These are phyloP conservation scores for Meghimatium bilineatum DNA, from an alignment of 2,888 invertebrate species.

Conservation along the genomic window DNA sequence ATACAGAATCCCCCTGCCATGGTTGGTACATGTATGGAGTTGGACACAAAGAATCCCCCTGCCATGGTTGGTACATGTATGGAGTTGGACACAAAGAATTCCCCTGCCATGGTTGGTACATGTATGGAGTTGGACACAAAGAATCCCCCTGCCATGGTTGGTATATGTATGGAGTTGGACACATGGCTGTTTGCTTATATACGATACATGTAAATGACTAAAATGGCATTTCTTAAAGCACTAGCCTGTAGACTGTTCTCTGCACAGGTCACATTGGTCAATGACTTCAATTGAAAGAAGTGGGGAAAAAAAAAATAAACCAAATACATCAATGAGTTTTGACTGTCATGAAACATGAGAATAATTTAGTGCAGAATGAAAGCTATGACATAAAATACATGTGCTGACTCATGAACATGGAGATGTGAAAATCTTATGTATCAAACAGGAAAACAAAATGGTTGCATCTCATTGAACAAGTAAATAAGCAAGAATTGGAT, in stretches of 20 bases:
- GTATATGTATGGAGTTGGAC: too few species aligned
- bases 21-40: too few species aligned
- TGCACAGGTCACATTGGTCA: not conserved
- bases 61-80: too few species aligned
- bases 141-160: too few species aligned
- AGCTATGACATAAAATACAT: not conserved
- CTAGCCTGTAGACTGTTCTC: not conserved
- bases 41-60: too few species aligned
- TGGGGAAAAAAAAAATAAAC: not conserved
- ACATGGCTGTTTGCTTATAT: too few species aligned
- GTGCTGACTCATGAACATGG: not conserved
- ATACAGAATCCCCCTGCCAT: too few species aligned
- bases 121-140: too few species aligned
- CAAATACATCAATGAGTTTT: not conserved
- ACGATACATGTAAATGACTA: too few species aligned
- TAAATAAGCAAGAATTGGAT: not conserved
- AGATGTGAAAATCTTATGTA: not conserved
- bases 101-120: too few species aligned
- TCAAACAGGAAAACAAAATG: not conserved
- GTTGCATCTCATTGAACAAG: not conserved
- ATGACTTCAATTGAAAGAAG: not conserved
- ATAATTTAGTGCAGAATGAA: not conserved
- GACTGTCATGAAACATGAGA: not conserved
- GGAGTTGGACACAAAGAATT: too few species aligned
- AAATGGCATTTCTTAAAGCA: too few species aligned